A percentile compares a stretch with the other conserved stretches of the same genome.
Evolutionary conservation across 2,888 invertebrate genomes (phyloP).

Genomic region (Trisateles emortualis): DNA sequence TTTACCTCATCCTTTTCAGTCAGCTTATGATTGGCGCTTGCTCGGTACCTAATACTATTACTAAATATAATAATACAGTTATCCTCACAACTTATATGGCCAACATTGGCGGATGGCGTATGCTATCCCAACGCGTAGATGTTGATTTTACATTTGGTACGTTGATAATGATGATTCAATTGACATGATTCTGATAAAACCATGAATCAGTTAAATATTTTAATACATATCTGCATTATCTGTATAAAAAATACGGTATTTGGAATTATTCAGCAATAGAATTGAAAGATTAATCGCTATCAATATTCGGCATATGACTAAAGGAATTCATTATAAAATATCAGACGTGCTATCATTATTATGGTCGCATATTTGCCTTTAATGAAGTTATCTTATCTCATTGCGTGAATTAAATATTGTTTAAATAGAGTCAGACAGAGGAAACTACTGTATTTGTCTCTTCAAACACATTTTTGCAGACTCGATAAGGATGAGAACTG

Average conservation of each 20-base stretch:
- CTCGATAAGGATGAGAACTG: too few relatives aligned
- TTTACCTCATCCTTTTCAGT: too few relatives aligned
- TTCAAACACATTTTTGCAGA: neutral
- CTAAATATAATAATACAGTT: too few relatives aligned
- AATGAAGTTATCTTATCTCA: conserved; percentile 48
- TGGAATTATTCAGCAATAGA: conserved; percentile 14
- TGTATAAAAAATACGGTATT: neutral
- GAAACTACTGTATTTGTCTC: neutral
- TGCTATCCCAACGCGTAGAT: too few relatives aligned
- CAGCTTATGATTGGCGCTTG: too few relatives aligned
- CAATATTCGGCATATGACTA: neutral
- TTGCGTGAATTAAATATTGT: conserved; percentile 39
- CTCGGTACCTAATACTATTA: too few relatives aligned
- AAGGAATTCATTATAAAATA: neutral
- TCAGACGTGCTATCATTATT: neutral
- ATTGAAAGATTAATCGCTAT: neutral
- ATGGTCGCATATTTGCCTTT: conserved; percentile 5
- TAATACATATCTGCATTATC: neutral
- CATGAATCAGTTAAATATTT: too few relatives aligned
- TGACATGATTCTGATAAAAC: too few relatives aligned
- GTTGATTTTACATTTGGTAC: too few relatives aligned
- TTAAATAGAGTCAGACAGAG: conserved; percentile 21
- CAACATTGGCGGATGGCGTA: too few relatives aligned
- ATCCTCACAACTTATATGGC: too few relatives aligned
- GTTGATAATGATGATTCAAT: too few relatives aligned